Conservation (phyloP, 2,888 invertebrate species). For the Luperina testacea region DNA sequence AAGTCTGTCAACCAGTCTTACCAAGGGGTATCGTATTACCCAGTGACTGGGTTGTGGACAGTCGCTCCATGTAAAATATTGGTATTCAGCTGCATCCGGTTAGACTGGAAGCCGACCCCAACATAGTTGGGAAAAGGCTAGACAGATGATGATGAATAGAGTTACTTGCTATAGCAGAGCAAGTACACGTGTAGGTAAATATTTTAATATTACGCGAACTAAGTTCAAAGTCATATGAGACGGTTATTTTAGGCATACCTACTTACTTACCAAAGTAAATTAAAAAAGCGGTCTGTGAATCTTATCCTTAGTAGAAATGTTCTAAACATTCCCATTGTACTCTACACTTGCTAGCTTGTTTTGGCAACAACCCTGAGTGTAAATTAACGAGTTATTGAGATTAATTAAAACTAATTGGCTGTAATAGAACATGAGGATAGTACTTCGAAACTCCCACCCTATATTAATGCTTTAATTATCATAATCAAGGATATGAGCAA, state of each 20-base stretch:
- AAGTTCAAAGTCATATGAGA: not conserved
- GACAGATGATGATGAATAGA: too few species aligned
- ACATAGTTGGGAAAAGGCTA: too few species aligned
- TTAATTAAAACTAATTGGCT: conserved; percentile 82
- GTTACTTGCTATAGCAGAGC: not conserved
- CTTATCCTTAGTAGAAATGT: not conserved
- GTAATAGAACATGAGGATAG: conserved; percentile 72
- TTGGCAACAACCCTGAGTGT: conserved; percentile 63
- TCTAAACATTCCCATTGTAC: conserved; percentile 37
- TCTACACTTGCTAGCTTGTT: conserved; percentile 38
- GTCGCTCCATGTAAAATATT: too few species aligned
- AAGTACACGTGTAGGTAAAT: not conserved
- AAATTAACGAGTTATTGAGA: conserved; percentile 80
- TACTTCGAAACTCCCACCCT: conserved; percentile 54
- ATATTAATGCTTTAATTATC: conserved; percentile 25
- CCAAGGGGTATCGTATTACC: too few species aligned
- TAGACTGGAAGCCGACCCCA: too few species aligned
- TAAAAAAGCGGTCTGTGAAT: not conserved
- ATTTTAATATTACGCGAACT: not conserved
- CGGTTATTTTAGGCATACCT: not conserved
- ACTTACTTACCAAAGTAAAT: not conserved
- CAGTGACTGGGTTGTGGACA: too few species aligned
- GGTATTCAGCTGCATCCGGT: too few species aligned
- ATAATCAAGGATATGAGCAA: conserved; percentile 39
- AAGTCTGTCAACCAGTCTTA: too few species aligned